Evolutionary conservation across 2,113 vertebrate genomes (phyloP), one percentile per base, ranked within the genome.

Genomic region (Mobula birostris): DNA sequence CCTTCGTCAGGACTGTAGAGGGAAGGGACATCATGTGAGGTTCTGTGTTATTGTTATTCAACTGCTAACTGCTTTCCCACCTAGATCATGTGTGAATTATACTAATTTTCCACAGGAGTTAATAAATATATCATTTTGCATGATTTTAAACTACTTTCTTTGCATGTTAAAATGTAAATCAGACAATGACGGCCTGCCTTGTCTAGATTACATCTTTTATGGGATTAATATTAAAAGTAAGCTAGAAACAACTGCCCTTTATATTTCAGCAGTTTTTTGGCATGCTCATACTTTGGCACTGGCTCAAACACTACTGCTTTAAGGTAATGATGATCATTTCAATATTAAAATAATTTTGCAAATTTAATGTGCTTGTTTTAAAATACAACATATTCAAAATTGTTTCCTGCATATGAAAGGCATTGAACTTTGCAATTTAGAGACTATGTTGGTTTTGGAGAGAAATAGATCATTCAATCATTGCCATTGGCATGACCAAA

Each of bases 181-280:
- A 61, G 82, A 29, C 83, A 90, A 66, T 68, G 85, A 17, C 85
- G 66, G 66, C 14, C 61, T 66, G 85, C 32, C 61, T 90, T 36
- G 61, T 90, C 85, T 90, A 1, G 32, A 32, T 90, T 17, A 68
- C 61, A 90, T 68, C 12, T 90, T 90, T 90, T 61, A 66, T 61
- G 61, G 14, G 85, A 85, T 66, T 90, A 66, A 68, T 12, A 32
- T 36, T 61, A 68, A 90, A 90, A n/a, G 63, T 90, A 90, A 90
- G 29, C 21, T 66, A 17, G 15, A 61, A 90, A 90, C 85, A 90
- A 68, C 63, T 90, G 85, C 61, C 61, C 29, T 90, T 90, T 68
- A 90, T 90, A 66, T n/a, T 90, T 90, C n/a, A 90, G 66, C 85
- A 90, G 5, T n/a, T 90, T 90, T 27, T 66, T 90, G 85, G 85